Percentiles rank a stretch among this genome's conserved stretches.
These are phyloP conservation scores for Channallabes apus DNA, from an alignment of 2,797 vertebrate genomes.

Conservation along the genomic window DNA sequence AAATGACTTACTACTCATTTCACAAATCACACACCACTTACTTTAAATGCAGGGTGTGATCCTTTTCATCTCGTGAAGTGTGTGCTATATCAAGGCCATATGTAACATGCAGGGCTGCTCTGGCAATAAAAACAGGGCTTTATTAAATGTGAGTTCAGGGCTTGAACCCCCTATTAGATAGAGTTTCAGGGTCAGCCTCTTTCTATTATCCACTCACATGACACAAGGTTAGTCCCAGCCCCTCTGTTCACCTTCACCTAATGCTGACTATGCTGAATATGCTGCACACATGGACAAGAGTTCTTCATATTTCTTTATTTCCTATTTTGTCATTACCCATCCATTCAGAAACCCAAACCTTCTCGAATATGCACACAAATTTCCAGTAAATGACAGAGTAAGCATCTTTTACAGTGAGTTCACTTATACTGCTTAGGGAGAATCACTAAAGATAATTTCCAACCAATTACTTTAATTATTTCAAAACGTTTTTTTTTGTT, in stretches of 20 bases:
- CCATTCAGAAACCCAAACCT: too few species aligned
- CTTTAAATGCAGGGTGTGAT: slow-evolving; percentile 57
- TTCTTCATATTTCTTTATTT: background rate
- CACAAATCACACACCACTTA: slow-evolving; percentile 52
- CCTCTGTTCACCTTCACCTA: slow-evolving; percentile 5
- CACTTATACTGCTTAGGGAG: background rate
- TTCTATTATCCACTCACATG: slow-evolving; percentile 67
- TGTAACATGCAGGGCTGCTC: slow-evolving; percentile 65
- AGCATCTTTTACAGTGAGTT: background rate
- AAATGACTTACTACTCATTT: slow-evolving; percentile 53
- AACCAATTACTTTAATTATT: slow-evolving; percentile 50
- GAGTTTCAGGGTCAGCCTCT: slow-evolving; percentile 71
- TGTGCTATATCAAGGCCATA: slow-evolving; percentile 68
- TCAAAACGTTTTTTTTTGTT: slow-evolving; percentile 7
- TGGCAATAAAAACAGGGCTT: slow-evolving; percentile 71
- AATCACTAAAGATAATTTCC: slow-evolving; percentile 33
- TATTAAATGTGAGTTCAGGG: slow-evolving; percentile 59
- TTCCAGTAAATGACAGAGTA: background rate
- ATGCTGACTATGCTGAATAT: slow-evolving; percentile 3
- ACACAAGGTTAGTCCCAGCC: slow-evolving; percentile 51
- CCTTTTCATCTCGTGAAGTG: slow-evolving; percentile 63
- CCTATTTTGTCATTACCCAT: background rate
- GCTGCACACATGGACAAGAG: background rate
- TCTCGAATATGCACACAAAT: too few species aligned
- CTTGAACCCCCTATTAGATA: slow-evolving; percentile 63